These are phyloP conservation scores for Gasterosteus nipponicus DNA, from an alignment of 2,113 vertebrate species.

Conservation along the genomic window DNA sequence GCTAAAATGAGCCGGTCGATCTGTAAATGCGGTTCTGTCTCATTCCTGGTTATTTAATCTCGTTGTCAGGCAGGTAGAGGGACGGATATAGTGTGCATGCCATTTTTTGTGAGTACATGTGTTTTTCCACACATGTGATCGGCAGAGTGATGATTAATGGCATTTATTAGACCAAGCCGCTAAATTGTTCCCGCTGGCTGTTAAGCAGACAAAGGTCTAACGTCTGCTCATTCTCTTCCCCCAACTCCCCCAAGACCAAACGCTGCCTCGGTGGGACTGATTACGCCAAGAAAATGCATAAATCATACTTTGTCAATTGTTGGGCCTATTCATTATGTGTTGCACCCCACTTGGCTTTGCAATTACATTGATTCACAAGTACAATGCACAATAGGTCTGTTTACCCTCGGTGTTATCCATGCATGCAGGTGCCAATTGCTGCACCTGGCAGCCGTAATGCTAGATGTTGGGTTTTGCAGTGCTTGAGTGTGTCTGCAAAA, in stretches of 20 bases:
- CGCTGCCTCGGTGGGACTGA: constrained; percentile 56
- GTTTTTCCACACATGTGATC: constrained; percentile 15
- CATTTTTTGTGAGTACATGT: constrained; percentile 5
- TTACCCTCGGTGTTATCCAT: constrained; percentile 21
- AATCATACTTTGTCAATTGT: constrained; percentile 79
- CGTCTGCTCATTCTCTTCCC: constrained; percentile 60
- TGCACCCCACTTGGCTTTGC: constrained; percentile 37
- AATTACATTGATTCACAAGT: constrained; percentile 53
- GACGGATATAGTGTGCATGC: constrained; percentile 14
- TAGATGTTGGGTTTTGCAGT: background rate
- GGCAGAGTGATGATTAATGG: constrained; percentile 74
- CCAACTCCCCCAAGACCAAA: constrained; percentile 46
- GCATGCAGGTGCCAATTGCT: constrained; percentile 37
- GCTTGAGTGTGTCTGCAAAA: background rate
- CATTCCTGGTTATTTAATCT: background rate
- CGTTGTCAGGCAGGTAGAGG: background rate
- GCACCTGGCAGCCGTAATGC: background rate
- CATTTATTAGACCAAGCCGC: constrained; percentile 63
- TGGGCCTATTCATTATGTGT: constrained; percentile 67
- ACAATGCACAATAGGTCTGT: constrained; percentile 47
- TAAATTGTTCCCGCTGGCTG: constrained; percentile 63
- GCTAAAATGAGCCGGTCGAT: background rate
- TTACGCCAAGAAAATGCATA: constrained; percentile 71
- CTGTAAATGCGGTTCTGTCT: background rate
- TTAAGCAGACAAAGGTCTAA: constrained; percentile 75